A percentile compares a stretch with the other conserved stretches of the same genome.
Evolutionary conservation across 2,113 vertebrate species (phyloP).

Genomic region (Oryzias curvinotus): DNA sequence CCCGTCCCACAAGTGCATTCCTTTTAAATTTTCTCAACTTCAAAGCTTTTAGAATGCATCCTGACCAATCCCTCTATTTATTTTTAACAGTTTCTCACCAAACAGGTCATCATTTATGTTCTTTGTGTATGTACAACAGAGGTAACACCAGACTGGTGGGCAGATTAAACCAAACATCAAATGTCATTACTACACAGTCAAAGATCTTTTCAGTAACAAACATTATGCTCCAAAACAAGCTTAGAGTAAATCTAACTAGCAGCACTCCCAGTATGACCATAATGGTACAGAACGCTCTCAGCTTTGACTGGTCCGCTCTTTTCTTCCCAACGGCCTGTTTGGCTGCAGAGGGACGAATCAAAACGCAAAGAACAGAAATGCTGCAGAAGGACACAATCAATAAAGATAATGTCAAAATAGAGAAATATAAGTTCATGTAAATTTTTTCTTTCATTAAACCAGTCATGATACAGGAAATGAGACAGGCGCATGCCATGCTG

Average conservation of each 20-base stretch:
- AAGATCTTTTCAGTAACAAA: rapidly evolving
- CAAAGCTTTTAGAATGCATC: too few relatives aligned
- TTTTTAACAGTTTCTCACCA: too few relatives aligned
- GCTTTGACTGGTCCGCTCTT: slow-evolving; percentile 2
- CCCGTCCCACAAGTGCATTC: too few relatives aligned
- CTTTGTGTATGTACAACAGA: slow-evolving; percentile 29
- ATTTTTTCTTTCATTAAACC: rapidly evolving
- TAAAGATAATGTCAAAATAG: background rate
- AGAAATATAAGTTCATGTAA: background rate
- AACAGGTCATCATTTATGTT: background rate
- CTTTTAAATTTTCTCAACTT: too few relatives aligned
- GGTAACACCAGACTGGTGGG: too few relatives aligned
- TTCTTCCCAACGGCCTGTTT: background rate
- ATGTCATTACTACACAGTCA: rapidly evolving
- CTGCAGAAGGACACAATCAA: slow-evolving; percentile 17
- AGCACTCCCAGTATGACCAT: background rate
- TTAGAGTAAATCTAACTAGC: background rate
- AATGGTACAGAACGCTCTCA: slow-evolving; percentile 21
- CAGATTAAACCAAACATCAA: background rate
- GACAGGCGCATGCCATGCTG: slow-evolving; percentile 7
- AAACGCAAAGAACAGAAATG: slow-evolving; percentile 11
- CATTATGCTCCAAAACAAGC: rapidly evolving
- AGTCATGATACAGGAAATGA: background rate
- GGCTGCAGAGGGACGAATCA: slow-evolving; percentile 19
- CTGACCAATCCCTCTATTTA: too few relatives aligned